phyloP scores from a whole-genome alignment of 2,888 invertebrate genomes.

The Hydrotaea diabolus region DNA sequence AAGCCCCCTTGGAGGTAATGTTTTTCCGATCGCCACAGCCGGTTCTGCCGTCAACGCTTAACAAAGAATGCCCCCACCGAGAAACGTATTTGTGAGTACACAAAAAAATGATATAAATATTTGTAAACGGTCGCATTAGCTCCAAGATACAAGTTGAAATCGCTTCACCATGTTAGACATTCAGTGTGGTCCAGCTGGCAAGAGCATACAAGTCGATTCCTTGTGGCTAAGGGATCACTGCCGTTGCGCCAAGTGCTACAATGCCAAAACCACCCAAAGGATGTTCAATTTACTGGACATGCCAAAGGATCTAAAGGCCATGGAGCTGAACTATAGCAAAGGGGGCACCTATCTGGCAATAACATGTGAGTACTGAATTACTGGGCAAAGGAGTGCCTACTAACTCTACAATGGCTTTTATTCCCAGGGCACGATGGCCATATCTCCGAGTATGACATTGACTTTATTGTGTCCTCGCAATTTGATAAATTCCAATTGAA shows the following conservation, averaged over 20 bases:
- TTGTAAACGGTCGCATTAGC: not conserved
- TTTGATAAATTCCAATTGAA: conserved; percentile 66
- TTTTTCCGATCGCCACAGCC: no score
- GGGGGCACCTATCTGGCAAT: conserved; percentile 78
- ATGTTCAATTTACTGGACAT: conserved; percentile 83
- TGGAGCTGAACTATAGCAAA: conserved; percentile 74
- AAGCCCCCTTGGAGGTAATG: no score
- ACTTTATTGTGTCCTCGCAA: conserved; percentile 81
- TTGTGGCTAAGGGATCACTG: conserved; percentile 80
- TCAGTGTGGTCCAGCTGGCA: conserved; percentile 66
- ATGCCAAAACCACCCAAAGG: conserved; percentile 83
- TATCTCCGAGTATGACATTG: conserved; percentile 81
- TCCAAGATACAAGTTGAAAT: not conserved
- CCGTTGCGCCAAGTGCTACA: conserved; percentile 84
- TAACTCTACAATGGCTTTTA: conserved; percentile 37
- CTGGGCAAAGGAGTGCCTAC: no score
- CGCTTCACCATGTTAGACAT: conserved; percentile 70
- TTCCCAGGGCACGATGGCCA: conserved; percentile 84
- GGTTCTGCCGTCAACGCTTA: no score
- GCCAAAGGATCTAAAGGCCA: conserved; percentile 81
- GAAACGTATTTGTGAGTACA: no score
- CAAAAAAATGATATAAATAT: conserved; percentile 2
- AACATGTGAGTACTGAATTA: conserved; percentile 82
- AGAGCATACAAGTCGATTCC: conserved; percentile 69
- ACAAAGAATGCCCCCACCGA: no score